These are phyloP conservation scores for Pseudobourletiella spinata DNA, from an alignment of 1,140 invertebrate genomes.

Conservation along the genomic window DNA sequence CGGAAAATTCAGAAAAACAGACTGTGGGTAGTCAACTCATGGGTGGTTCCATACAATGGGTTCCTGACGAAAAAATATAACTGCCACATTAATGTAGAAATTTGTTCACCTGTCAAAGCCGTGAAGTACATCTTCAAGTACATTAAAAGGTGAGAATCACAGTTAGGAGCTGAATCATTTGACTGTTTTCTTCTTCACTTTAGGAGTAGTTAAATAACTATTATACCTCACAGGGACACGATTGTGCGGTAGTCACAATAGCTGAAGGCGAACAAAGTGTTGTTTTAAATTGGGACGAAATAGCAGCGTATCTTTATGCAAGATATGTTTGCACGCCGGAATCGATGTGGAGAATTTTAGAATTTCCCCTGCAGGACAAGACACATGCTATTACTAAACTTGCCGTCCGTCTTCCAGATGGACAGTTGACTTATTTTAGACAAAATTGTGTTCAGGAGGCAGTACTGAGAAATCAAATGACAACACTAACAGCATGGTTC, in stretches of 20 bases:
- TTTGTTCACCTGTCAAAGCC: constrained; percentile 45
- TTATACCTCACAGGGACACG: too few species aligned
- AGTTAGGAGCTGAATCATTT: too few species aligned
- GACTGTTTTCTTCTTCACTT: too few species aligned
- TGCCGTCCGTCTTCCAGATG: constrained; percentile 44
- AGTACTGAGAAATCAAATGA: background rate
- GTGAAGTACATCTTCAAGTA: constrained; percentile 45
- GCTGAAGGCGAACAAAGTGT: background rate
- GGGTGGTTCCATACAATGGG: constrained; percentile 48
- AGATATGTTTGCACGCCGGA: constrained; percentile 37
- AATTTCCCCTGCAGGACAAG: constrained; percentile 27
- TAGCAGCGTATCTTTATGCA: constrained; percentile 25
- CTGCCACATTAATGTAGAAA: constrained; percentile 46
- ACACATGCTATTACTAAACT: constrained; percentile 41
- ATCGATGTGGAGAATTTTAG: constrained; percentile 36
- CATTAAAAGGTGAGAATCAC: too few species aligned
- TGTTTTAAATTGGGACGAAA: constrained; percentile 31
- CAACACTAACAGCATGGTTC: constrained; percentile 34
- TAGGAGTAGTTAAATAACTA: too few species aligned
- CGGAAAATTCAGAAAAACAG: constrained; percentile 41
- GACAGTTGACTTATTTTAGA: constrained; percentile 38
- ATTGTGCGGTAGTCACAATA: constrained; percentile 14
- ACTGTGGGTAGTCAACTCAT: constrained; percentile 43
- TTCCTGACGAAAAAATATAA: constrained; percentile 45
- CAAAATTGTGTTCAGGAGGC: constrained; percentile 19